These are phyloP conservation scores for Aporrectodea caliginosa DNA, from an alignment of 1,140 invertebrate species.

Conservation along the genomic window DNA sequence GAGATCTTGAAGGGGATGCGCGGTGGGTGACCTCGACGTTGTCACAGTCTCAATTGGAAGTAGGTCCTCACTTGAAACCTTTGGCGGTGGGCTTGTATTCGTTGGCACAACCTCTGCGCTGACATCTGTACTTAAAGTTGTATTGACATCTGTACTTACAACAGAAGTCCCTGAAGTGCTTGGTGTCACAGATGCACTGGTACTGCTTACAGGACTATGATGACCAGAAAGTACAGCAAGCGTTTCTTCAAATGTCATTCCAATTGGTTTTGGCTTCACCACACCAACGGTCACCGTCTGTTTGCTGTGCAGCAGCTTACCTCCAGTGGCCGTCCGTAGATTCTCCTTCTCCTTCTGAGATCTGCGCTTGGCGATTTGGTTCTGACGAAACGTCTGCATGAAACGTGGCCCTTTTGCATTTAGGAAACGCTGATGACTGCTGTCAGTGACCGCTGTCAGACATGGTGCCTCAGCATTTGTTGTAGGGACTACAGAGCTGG, in stretches of 20 bases:
- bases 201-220: too few relatives aligned
- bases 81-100: too few relatives aligned
- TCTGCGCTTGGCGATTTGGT: background rate
- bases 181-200: too few relatives aligned
- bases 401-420: background rate
- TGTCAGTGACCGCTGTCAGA: too few relatives aligned
- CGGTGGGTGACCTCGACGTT: background rate
- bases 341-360: background rate
- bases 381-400: background rate
- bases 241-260: background rate
- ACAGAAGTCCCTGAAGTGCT: too few relatives aligned
- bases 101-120: too few relatives aligned
- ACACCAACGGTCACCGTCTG: background rate
- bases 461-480: too few relatives aligned
- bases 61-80: too few relatives aligned
- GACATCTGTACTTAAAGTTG: background rate
- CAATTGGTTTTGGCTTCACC: background rate
- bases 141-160: too few relatives aligned
- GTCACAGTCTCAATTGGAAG: background rate
- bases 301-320: background rate
- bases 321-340: background rate
- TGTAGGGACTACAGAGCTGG: too few relatives aligned
- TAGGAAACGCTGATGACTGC: background rate
- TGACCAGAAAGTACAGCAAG: background rate
- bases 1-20: background rate